Evolutionary conservation across 2,888 invertebrate species (phyloP).

Genomic region (Myopa testacea): DNA sequence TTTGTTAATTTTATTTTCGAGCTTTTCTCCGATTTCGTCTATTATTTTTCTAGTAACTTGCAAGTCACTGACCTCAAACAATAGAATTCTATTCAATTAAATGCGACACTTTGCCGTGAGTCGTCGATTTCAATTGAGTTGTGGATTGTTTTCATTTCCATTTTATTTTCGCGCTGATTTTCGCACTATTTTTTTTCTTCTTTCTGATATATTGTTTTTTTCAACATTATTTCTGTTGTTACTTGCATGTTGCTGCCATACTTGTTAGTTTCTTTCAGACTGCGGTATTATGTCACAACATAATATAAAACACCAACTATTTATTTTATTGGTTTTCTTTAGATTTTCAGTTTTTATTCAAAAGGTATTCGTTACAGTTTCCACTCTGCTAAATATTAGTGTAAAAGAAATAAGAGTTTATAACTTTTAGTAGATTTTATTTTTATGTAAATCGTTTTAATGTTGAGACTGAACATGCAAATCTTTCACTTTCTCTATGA

Average conservation of each 20-base stretch:
- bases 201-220: neutral
- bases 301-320: neutral
- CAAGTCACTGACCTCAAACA: too few relatives aligned
- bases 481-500: neutral
- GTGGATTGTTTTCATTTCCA: neutral
- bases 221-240: neutral
- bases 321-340: neutral
- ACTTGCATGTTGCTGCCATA: constrained; percentile 1
- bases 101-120: too few relatives aligned
- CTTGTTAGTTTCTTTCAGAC: neutral
- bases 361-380: neutral
- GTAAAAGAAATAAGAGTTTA: neutral
- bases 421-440: neutral
- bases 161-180: neutral
- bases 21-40: too few relatives aligned
- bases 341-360: neutral
- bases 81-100: too few relatives aligned
- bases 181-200: neutral
- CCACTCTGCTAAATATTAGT: neutral
- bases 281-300: neutral
- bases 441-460: neutral
- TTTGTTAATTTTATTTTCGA: too few relatives aligned
- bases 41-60: too few relatives aligned
- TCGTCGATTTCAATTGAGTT: too few relatives aligned
- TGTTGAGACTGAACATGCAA: neutral